A percentile compares a stretch with the other conserved stretches of the same genome.
Evolutionary conservation across 2,113 vertebrate species (phyloP).

Genomic region (Leptocoma aspasia): DNA sequence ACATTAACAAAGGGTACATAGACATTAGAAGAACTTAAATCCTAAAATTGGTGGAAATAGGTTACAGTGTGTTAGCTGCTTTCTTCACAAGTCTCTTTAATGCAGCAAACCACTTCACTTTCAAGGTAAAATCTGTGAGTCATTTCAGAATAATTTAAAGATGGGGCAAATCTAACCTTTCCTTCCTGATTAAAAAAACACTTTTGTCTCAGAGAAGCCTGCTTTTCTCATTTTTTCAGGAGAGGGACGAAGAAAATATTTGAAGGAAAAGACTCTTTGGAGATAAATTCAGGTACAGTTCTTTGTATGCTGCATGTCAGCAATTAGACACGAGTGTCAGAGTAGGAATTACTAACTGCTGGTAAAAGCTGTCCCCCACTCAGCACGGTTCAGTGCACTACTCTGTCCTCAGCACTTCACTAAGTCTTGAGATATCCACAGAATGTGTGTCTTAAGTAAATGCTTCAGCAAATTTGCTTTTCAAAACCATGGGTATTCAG

Average conservation of each 20-base stretch:
- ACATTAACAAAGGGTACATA: not conserved
- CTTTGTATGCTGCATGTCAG: not conserved
- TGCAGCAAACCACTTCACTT: not conserved
- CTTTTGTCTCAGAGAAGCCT: not conserved
- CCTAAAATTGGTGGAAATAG: not conserved
- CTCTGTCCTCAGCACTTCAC: not conserved
- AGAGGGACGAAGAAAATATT: not conserved
- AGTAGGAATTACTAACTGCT: too few relatives aligned
- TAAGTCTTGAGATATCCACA: not conserved
- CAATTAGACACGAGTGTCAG: not conserved
- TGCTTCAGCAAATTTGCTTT: slow-evolving; percentile 1
- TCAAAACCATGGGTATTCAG: not conserved
- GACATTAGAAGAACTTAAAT: not conserved
- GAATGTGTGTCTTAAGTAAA: not conserved
- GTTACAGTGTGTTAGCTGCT: not conserved
- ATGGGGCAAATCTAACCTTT: not conserved
- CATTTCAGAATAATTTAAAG: not conserved
- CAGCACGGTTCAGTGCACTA: not conserved
- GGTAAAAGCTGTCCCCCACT: not conserved
- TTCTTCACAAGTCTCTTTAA: not conserved
- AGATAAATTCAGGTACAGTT: not conserved
- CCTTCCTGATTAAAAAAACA: not conserved
- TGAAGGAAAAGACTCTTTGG: not conserved
- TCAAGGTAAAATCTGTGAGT: not conserved
- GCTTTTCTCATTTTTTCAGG: not conserved